A percentile compares a stretch with the other conserved stretches of the same genome.
Evolutionary conservation across 2,113 vertebrate species (phyloP).

Genomic region (Coracopsis vasa): DNA sequence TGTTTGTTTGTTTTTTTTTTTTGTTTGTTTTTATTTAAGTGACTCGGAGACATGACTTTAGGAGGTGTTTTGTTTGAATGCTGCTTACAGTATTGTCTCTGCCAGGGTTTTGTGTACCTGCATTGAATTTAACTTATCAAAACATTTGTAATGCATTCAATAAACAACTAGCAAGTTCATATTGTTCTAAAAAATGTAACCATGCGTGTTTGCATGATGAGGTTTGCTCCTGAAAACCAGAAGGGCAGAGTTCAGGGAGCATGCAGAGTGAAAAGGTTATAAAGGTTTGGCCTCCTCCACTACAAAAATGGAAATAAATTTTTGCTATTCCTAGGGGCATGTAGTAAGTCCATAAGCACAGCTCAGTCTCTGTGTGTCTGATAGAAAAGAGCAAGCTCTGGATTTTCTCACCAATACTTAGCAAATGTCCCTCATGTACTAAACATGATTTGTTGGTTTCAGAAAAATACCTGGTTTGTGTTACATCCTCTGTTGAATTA

Average conservation of each 20-base stretch:
- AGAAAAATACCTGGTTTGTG: background rate
- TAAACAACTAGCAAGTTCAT: background rate
- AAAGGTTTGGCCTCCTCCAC: background rate
- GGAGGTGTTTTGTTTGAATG: background rate
- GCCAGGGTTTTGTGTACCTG: background rate
- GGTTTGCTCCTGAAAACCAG: background rate
- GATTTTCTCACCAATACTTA: background rate
- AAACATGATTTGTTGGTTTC: background rate
- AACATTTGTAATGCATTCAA: rapidly evolving
- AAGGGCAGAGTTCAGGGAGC: background rate
- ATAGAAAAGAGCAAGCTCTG: background rate
- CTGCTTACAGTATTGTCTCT: background rate
- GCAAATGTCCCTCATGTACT: background rate
- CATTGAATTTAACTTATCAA: background rate
- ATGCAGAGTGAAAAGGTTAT: background rate
- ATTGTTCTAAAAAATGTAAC: background rate
- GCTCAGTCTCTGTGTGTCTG: background rate
- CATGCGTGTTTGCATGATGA: rapidly evolving
- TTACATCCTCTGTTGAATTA: background rate
- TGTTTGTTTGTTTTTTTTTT: background rate
- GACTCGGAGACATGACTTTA: background rate
- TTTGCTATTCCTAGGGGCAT: background rate
- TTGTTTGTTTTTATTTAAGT: background rate
- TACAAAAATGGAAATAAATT: background rate
- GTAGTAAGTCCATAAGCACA: background rate